Percentiles rank a stretch among this genome's conserved stretches.
These are phyloP conservation scores for Paedocypris sp. DNA, from an alignment of 2,113 vertebrate genomes.

Conservation along the genomic window DNA sequence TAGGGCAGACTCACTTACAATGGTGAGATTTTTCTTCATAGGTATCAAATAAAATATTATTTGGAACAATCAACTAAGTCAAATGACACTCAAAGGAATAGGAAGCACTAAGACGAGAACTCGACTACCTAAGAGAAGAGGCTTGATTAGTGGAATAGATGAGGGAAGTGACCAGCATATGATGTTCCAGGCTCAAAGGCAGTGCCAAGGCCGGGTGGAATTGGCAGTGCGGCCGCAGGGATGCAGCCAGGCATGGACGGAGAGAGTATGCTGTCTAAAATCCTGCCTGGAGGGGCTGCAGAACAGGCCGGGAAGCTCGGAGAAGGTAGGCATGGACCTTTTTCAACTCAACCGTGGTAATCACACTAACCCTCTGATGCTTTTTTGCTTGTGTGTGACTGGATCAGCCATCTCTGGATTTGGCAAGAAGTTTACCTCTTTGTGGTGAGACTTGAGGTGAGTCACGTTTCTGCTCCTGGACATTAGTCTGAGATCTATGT, in stretches of 20 bases:
- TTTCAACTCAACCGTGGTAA: background rate
- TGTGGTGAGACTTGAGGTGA: constrained; percentile 83
- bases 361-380: background rate
- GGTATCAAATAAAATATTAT: no score
- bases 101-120: no score
- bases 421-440: constrained; percentile 97
- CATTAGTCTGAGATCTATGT: background rate
- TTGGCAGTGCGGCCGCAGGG: constrained; percentile 58
- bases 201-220: constrained; percentile 57
- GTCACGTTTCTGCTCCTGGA: constrained; percentile 17
- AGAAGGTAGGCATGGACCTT: constrained; percentile 71
- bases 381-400: constrained; percentile 5
- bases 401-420: constrained; percentile 83
- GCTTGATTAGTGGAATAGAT: background rate
- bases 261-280: constrained; percentile 85
- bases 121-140: background rate
- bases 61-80: no score
- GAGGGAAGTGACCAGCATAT: background rate
- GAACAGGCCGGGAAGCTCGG: constrained; percentile 97
- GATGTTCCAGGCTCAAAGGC: constrained; percentile 69
- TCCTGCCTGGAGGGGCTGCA: constrained; percentile 83
- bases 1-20: no score
- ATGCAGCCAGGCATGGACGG: constrained; percentile 76
- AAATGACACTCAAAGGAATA: no score
- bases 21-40: no score